These are phyloP conservation scores for Pachymerium ferrugineum DNA, from an alignment of 2,888 invertebrate genomes.

Conservation along the genomic window DNA sequence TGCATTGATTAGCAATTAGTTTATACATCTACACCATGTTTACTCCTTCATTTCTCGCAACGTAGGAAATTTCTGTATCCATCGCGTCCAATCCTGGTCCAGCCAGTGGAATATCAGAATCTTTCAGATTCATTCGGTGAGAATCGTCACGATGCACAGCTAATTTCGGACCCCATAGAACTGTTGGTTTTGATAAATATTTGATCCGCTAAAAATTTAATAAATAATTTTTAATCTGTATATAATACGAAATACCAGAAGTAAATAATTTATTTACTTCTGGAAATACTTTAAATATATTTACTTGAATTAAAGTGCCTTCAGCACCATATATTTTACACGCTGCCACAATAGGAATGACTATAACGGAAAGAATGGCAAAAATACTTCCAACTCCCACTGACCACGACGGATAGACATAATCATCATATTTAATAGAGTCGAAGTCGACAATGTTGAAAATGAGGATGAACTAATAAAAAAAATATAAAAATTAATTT, in stretches of 20 bases:
- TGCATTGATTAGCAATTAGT: no score
- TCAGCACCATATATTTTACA: constrained; percentile 46
- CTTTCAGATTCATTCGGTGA: constrained; percentile 41
- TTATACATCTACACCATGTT: not conserved
- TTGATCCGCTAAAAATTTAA: constrained; percentile 41
- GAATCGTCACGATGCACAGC: constrained; percentile 41
- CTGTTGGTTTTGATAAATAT: constrained; percentile 42
- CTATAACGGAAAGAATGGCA: constrained; percentile 62
- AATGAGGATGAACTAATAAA: constrained; percentile 61
- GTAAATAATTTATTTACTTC: not conserved
- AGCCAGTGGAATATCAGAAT: constrained; percentile 39
- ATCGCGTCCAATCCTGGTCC: not conserved
- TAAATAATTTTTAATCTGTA: constrained; percentile 3
- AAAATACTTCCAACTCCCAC: constrained; percentile 66
- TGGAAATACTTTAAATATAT: not conserved
- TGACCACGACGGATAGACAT: constrained; percentile 65
- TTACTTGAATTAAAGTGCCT: constrained; percentile 32
- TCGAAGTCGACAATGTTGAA: constrained; percentile 66
- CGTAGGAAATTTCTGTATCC: not conserved
- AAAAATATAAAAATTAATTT: not conserved
- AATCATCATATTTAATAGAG: constrained; percentile 59
- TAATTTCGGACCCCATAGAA: constrained; percentile 46
- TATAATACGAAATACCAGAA: no score
- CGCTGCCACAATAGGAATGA: constrained; percentile 61
- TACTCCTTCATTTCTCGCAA: not conserved